These are phyloP conservation scores for Myripristis murdjan DNA, from an alignment of 2,797 vertebrate genomes.

Conservation along the genomic window DNA sequence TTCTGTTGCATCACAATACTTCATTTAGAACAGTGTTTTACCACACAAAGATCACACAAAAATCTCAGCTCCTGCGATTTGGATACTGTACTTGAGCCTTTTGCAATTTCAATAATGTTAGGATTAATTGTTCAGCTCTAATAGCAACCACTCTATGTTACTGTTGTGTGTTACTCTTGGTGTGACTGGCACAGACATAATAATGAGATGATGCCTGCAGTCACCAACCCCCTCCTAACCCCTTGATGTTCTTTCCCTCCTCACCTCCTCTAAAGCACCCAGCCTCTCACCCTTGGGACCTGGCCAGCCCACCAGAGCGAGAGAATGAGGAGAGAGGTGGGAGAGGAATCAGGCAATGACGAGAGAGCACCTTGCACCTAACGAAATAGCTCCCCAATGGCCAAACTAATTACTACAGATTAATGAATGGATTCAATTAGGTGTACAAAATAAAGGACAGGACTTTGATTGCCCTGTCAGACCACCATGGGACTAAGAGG, in stretches of 20 bases:
- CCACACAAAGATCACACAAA: too few species aligned
- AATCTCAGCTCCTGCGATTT: too few species aligned
- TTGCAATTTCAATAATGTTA: too few species aligned
- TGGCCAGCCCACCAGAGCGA: slow-evolving; percentile 33
- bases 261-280: background rate
- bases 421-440: slow-evolving; percentile 62
- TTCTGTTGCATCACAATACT: too few species aligned
- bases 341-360: slow-evolving; percentile 41
- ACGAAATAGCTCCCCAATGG: slow-evolving; percentile 55
- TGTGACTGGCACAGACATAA: slow-evolving; percentile 42
- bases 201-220: slow-evolving; percentile 48
- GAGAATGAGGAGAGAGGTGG: slow-evolving; percentile 20
- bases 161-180: slow-evolving; percentile 13
- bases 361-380: slow-evolving; percentile 60
- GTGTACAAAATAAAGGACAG: slow-evolving; percentile 29
- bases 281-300: slow-evolving; percentile 43
- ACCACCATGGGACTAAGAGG: slow-evolving; percentile 31
- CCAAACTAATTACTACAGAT: slow-evolving; percentile 68
- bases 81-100: too few species aligned
- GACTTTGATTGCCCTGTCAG: slow-evolving; percentile 24
- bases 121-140: too few species aligned
- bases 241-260: slow-evolving; percentile 63
- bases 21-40: too few species aligned
- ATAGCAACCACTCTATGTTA: background rate
- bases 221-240: background rate